Conservation (phyloP, 2,797 vertebrate species). For the Eulemur albifrons region DNA sequence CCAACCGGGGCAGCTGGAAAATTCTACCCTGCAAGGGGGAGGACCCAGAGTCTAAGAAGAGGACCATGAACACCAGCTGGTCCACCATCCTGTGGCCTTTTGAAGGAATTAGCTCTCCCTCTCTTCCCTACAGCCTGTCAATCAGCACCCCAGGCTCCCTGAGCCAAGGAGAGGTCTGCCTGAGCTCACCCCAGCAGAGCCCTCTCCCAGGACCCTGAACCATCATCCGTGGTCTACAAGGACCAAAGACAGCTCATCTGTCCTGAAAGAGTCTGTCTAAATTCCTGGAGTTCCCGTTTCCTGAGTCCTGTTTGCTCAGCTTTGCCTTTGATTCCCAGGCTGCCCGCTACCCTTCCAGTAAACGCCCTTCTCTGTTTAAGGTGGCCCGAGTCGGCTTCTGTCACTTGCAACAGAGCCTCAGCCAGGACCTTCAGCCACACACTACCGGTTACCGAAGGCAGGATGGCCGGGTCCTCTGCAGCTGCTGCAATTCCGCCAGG, state of each 20-base stretch:
- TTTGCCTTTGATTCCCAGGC: background rate
- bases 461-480: background rate
- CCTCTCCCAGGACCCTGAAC: background rate
- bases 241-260: background rate
- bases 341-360: background rate
- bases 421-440: too few species aligned
- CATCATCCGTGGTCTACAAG: background rate
- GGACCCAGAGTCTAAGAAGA: background rate
- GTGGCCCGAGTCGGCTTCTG: accelerated
- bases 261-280: background rate
- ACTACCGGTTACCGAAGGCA: background rate
- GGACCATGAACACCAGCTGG: accelerated
- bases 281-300: background rate
- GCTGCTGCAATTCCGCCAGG: too few species aligned
- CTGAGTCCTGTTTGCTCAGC: accelerated
- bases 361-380: background rate
- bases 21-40: background rate
- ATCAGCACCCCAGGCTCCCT: background rate
- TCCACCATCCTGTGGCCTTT: accelerated
- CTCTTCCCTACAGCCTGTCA: background rate
- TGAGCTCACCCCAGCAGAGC: background rate
- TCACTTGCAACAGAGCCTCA: background rate
- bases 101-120: too few species aligned
- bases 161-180: background rate
- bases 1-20: background rate